Evolutionary conservation across 2,888 invertebrate species (phyloP).

Genomic region (Ernsta delagoae): DNA sequence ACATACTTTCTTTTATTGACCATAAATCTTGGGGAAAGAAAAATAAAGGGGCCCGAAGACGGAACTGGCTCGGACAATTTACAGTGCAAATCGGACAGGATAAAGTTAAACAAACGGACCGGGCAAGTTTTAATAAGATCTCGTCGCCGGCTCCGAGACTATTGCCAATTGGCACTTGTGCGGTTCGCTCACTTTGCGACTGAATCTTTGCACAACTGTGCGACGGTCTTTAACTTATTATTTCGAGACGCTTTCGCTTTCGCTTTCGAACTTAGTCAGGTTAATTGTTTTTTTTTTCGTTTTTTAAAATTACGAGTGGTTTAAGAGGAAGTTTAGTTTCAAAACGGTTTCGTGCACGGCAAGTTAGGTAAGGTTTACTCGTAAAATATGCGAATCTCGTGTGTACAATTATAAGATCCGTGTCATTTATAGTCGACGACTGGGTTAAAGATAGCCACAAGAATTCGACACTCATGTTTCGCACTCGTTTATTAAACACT

Average conservation of each 20-base stretch:
- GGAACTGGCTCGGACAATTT: constrained; percentile 44
- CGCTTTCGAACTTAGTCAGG: constrained; percentile 20
- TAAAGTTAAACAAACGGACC: constrained; percentile 51
- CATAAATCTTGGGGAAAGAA: constrained; percentile 30
- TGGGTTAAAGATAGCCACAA: no score
- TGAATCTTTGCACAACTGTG: constrained; percentile 38
- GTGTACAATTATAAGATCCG: no score
- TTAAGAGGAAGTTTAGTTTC: no score
- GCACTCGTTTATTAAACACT: no score
- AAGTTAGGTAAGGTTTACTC: no score
- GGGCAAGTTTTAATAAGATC: constrained; percentile 58
- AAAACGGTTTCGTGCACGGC: no score
- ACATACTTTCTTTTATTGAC: constrained; percentile 32
- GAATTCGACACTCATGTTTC: no score
- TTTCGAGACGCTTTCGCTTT: constrained; percentile 37
- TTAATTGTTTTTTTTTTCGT: neutral
- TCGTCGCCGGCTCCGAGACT: constrained; percentile 43
- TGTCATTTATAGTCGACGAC: no score
- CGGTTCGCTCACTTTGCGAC: constrained; percentile 38
- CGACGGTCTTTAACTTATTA: constrained; percentile 23
- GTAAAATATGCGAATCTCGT: no score
- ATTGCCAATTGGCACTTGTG: constrained; percentile 41
- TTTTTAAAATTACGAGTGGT: no score
- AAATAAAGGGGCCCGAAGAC: constrained; percentile 28
- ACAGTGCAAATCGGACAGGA: constrained; percentile 42